Conservation (phyloP, 1,140 invertebrate species). For the Temnothorax curvispinosus region DNA sequence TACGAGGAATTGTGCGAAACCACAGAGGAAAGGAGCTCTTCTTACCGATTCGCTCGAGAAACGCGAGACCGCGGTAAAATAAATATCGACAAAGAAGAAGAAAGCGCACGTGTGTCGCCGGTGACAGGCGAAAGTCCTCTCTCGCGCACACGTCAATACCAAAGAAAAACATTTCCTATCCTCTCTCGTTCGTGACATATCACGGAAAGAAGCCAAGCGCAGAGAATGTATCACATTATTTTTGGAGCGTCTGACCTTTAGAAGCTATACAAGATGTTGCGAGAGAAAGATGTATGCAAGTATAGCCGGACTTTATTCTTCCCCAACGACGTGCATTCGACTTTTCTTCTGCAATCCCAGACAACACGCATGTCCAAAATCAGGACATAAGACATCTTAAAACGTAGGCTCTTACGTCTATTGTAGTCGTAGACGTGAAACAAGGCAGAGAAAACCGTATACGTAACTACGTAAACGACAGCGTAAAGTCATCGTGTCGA, state of each 20-base stretch:
- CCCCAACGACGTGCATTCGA: not conserved
- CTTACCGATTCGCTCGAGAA: conserved; percentile 21
- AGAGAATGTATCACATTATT: conserved; percentile 56
- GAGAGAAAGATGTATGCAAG: not conserved
- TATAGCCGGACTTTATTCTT: not conserved
- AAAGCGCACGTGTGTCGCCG: conserved; percentile 53
- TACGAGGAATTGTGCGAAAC: conserved; percentile 64
- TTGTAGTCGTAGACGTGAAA: too few species aligned
- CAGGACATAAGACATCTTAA: too few species aligned
- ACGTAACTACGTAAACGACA: too few species aligned
- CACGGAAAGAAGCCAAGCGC: conserved; percentile 39
- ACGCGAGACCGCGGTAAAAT: conserved; percentile 67
- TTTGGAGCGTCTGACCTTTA: conserved; percentile 35
- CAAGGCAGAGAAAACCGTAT: too few species aligned
- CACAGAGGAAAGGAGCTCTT: conserved; percentile 30
- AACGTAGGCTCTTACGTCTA: too few species aligned
- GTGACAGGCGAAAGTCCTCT: conserved; percentile 46
- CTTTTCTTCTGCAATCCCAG: not conserved
- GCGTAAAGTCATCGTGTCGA: too few species aligned
- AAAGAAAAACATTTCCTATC: conserved; percentile 58
- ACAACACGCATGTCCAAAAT: too few species aligned
- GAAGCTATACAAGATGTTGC: conserved; percentile 24
- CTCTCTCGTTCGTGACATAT: conserved; percentile 40
- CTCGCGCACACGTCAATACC: conserved; percentile 26
- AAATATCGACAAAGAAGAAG: conserved; percentile 62